Percentiles rank a stretch among this genome's conserved stretches.
Evolutionary conservation across 2,888 invertebrate species (phyloP).

Genomic region (Gastracanthus pulcherrimus): DNA sequence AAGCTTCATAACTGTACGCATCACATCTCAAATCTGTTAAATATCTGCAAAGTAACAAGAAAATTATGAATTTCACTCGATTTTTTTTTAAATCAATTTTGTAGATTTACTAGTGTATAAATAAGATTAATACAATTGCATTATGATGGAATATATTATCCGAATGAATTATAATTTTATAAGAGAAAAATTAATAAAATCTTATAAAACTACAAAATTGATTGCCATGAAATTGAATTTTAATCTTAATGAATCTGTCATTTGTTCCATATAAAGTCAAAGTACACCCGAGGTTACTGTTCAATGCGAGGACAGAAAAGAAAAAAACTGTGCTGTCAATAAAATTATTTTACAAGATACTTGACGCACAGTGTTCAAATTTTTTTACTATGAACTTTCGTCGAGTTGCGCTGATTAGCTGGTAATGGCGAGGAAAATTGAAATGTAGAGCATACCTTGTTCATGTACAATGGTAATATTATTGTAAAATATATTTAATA

Average conservation of each 20-base stretch:
- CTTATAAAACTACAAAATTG: constrained; percentile 58
- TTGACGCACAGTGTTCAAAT: constrained; percentile 47
- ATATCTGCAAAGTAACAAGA: constrained; percentile 45
- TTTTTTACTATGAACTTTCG: constrained; percentile 31
- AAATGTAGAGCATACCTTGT: constrained; percentile 75
- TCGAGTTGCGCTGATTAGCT: constrained; percentile 67
- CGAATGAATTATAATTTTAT: constrained; percentile 50
- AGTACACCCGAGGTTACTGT: constrained; percentile 50
- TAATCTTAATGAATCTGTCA: constrained; percentile 30
- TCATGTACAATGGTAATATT: constrained; percentile 77
- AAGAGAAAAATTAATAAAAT: constrained; percentile 46
- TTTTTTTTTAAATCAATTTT: constrained; percentile 53
- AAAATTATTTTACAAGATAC: constrained; percentile 48
- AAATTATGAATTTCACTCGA: constrained; percentile 46
- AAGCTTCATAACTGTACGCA: constrained; percentile 46
- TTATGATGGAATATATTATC: constrained; percentile 46
- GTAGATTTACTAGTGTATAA: constrained; percentile 57
- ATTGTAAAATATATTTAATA: constrained; percentile 77
- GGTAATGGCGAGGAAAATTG: constrained; percentile 64
- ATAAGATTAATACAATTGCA: constrained; percentile 44
- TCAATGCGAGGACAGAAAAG: not conserved
- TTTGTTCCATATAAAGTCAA: constrained; percentile 39
- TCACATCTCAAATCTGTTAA: constrained; percentile 51
- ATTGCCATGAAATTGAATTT: constrained; percentile 38
- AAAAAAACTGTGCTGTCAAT: constrained; percentile 41